Evolutionary conservation across 2,797 vertebrate species (phyloP).

Genomic region (Acropternis orthonyx): DNA sequence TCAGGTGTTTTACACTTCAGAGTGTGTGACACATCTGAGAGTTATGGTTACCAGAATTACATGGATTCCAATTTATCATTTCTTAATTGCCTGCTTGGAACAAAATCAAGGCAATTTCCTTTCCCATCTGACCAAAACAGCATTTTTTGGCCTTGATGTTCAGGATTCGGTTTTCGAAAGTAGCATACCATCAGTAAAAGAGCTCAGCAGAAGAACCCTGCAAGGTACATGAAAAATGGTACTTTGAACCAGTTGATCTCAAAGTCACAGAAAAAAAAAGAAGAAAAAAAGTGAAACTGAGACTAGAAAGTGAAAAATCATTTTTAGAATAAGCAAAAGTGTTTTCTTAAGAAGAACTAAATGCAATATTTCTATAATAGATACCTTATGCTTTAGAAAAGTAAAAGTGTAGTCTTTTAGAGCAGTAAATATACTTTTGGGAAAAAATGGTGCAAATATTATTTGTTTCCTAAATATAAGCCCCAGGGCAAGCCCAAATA

Average conservation of each 20-base stretch:
- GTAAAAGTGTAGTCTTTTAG: not conserved
- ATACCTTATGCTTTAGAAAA: not conserved
- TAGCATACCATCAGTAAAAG: not conserved
- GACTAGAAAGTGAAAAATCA: not conserved
- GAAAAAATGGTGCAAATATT: not conserved
- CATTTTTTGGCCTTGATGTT: constrained; percentile 39
- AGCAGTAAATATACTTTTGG: not conserved
- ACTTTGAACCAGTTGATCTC: not conserved
- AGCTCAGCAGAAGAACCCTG: not conserved
- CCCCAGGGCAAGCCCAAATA: not conserved
- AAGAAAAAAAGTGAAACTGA: not conserved
- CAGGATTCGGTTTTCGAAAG: not conserved
- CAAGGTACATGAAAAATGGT: not conserved
- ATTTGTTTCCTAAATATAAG: not conserved
- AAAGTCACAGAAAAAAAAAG: not conserved
- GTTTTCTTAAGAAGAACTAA: not conserved
- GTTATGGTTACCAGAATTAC: constrained; percentile 52
- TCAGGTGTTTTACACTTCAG: constrained; percentile 63
- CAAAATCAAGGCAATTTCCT: constrained; percentile 71
- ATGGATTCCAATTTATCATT: constrained; percentile 71
- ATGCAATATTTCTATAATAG: not conserved
- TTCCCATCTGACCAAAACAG: constrained; percentile 63
- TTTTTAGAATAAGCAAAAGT: not conserved
- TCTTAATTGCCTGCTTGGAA: constrained; percentile 75
- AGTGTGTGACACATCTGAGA: constrained; percentile 49